Evolutionary conservation across 2,113 vertebrate species (phyloP), one percentile per base, ranked within the genome.

Genomic region (Rhegmatorhina hoffmannsi): DNA sequence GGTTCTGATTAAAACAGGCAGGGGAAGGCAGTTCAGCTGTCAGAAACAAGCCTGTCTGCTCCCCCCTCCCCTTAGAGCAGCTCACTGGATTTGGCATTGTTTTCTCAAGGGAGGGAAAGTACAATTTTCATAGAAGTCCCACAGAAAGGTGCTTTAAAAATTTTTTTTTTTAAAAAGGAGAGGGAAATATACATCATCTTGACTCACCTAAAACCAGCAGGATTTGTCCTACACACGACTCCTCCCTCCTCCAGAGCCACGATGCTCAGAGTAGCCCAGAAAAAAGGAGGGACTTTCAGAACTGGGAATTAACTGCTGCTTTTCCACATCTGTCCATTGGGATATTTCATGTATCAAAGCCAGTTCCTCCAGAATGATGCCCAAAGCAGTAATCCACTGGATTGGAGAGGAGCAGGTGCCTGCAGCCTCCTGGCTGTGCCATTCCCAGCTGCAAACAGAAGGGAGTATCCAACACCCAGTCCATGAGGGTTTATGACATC

Each of bases 201-300:
- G 43, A 94, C 96, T 97, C 88, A 97, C 96, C 95, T 12, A 19
- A 64, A 34, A 44, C 28, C 92, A 91, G 68, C 69, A 36, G 84
- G 66, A 46, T 40, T 28, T 72, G n/a, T 94, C 74, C 84, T 52
- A n/a, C 77, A 23, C 3, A 0, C 11, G 44, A 53, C 13, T 72
- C 26, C 49, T 5, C 14, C 70, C 53, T 85, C 66, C 58, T 85
- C 49, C 75, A 69, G 75, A 74, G 82, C 56, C 66, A 20, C 4
- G 11, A 28, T 9, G 70, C 58, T 83, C 40, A 3, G 13, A 60
- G 26, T 0, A 80, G 55, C 72, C 72, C 90, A 84, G 38, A 21
- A 52, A 40, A 17, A 50, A 53, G 36, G 24, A 28, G 2, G 15
- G 29, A 72, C 9, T 26, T 10, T 53, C 1, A n/a, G 66, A 9